Evolutionary conservation across 2,113 vertebrate genomes (phyloP).

Genomic region (Saimiri boliviensis): DNA sequence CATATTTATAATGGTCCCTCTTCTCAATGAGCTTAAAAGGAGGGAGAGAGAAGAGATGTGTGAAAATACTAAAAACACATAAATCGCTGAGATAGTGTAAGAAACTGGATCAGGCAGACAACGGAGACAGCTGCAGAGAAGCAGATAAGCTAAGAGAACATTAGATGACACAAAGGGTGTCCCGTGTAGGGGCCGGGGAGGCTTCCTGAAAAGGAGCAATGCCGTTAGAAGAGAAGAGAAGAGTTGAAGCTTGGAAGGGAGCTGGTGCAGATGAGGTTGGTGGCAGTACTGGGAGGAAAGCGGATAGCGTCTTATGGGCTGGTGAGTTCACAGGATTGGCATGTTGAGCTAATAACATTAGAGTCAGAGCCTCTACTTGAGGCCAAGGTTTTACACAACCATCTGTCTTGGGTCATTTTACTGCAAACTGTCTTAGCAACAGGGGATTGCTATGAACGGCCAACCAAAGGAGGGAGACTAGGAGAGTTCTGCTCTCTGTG

Average conservation of each 20-base stretch:
- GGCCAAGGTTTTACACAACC: constrained; percentile 1
- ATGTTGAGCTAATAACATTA: not conserved
- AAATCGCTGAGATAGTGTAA: not conserved
- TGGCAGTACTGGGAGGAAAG: not conserved
- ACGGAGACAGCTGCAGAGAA: not conserved
- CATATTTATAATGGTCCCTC: not conserved
- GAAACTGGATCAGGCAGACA: not conserved
- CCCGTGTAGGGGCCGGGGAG: not conserved
- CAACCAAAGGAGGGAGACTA: not conserved
- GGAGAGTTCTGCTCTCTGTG: not conserved
- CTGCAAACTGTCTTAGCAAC: not conserved
- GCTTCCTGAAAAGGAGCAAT: not conserved
- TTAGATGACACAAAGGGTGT: not conserved
- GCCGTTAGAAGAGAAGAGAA: not conserved
- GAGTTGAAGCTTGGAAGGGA: not conserved
- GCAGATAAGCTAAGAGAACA: not conserved
- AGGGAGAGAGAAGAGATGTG: not conserved
- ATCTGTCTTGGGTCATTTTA: not conserved
- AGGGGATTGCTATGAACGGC: not conserved
- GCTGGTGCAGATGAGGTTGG: not conserved
- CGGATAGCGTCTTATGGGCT: not conserved
- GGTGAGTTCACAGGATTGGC: not conserved
- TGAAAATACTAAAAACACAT: not conserved
- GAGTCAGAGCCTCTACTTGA: not conserved
- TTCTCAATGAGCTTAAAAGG: not conserved